Evolutionary conservation across 1,140 invertebrate genomes (phyloP).

Genomic region (Drosophila carrolli): DNA sequence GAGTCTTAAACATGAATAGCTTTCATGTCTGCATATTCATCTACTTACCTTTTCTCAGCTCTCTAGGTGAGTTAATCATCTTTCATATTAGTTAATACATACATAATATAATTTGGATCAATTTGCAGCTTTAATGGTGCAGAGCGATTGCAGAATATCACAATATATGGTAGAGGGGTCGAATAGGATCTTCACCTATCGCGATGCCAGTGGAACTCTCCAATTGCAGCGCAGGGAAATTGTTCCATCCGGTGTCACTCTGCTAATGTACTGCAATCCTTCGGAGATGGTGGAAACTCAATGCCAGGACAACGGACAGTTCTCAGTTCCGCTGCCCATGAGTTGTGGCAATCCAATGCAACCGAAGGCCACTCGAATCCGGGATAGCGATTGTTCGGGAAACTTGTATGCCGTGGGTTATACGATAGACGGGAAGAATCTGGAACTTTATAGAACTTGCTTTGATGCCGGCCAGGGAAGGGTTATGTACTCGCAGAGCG

Average conservation of each 20-base stretch:
- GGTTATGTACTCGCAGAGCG: conserved; percentile 54
- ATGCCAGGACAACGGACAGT: conserved; percentile 43
- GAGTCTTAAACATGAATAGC: conserved; percentile 5
- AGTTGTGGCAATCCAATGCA: conserved; percentile 42
- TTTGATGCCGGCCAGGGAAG: conserved; percentile 30
- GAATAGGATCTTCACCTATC: conserved; percentile 57
- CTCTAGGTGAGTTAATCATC: conserved; percentile 7
- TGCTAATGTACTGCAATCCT: conserved; percentile 42
- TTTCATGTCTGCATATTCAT: neutral
- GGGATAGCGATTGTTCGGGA: conserved; percentile 18
- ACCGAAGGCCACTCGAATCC: neutral
- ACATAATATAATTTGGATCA: rapidly evolving
- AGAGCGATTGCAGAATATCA: conserved; percentile 27
- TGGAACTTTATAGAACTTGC: conserved; percentile 64
- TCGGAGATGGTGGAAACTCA: conserved; percentile 31
- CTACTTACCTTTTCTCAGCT: neutral
- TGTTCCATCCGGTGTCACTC: conserved; percentile 41
- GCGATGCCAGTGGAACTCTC: conserved; percentile 32
- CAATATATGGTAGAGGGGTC: conserved; percentile 39
- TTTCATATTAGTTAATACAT: neutral
- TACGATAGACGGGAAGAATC: conserved; percentile 6
- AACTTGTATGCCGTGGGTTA: conserved; percentile 56
- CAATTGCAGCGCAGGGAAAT: conserved; percentile 51
- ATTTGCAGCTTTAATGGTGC: conserved; percentile 1
- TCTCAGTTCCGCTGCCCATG: conserved; percentile 39